phyloP scores from a whole-genome alignment of 2,113 vertebrate genomes.

The Zosterops pallidus region DNA sequence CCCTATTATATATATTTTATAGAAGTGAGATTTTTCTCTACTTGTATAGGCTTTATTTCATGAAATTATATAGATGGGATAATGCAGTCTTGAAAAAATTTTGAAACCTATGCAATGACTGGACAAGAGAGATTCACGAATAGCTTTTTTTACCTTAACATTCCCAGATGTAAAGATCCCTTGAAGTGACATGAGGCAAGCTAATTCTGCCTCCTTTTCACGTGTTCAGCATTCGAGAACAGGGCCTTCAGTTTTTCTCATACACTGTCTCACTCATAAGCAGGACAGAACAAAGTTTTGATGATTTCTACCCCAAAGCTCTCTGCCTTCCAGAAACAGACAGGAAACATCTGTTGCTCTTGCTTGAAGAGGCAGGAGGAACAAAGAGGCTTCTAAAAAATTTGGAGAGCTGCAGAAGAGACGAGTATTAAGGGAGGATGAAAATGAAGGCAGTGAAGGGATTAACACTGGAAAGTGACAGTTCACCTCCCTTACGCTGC shows the following conservation, averaged over 20 bases:
- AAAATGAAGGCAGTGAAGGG: not conserved
- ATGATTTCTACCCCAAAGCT: not conserved
- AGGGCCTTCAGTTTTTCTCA: not conserved
- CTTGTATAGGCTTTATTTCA: not conserved
- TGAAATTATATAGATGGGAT: not conserved
- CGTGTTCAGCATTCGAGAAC: rapidly evolving
- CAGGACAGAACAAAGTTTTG: not conserved
- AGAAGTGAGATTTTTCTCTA: not conserved
- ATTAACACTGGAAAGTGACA: not conserved
- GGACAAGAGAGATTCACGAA: not conserved
- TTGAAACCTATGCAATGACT: not conserved
- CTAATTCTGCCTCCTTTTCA: not conserved
- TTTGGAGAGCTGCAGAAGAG: not conserved
- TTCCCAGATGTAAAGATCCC: not conserved
- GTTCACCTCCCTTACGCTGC: not conserved
- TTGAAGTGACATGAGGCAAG: not conserved
- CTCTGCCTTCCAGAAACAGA: not conserved
- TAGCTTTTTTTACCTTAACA: not conserved
- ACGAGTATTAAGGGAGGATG: not conserved
- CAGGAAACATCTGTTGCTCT: not conserved
- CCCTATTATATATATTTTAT: not conserved
- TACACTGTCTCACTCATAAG: not conserved
- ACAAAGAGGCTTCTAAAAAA: not conserved
- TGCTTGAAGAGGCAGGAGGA: not conserved
- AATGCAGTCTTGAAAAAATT: not conserved